Percentiles rank a stretch among this genome's conserved stretches.
Conservation (phyloP, 2,797 vertebrate species). For the Hypotaenidia okinawae region DNA sequence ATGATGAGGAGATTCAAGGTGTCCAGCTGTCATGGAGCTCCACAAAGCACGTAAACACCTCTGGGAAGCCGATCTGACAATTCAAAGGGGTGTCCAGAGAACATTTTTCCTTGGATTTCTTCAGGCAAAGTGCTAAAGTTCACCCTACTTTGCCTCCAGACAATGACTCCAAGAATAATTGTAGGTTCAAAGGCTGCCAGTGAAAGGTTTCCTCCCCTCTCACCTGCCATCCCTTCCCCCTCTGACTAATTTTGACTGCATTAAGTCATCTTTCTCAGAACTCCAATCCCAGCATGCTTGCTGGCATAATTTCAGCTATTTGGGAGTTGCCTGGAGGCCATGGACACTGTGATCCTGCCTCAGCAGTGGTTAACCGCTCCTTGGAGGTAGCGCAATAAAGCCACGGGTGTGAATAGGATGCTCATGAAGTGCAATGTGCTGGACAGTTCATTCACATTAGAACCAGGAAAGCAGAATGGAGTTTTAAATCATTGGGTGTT, state of each 20-base stretch:
- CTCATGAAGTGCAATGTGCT: not conserved
- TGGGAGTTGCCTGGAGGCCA: not conserved
- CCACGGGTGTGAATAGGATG: rapidly evolving
- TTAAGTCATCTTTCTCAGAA: not conserved
- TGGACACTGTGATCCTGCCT: not conserved
- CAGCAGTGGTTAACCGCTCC: not conserved
- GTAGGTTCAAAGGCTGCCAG: not conserved
- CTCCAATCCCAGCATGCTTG: not conserved
- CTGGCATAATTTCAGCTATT: not conserved
- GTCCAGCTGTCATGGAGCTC: not conserved
- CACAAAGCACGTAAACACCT: not conserved
- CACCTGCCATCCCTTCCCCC: not conserved
- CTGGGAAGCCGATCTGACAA: not conserved
- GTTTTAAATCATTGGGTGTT: rapidly evolving
- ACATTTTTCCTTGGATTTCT: not conserved
- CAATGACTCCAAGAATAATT: not conserved
- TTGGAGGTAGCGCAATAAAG: not conserved
- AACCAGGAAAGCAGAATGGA: not conserved
- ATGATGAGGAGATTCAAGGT: not conserved
- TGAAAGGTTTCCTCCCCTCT: not conserved
- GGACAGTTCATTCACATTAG: not conserved
- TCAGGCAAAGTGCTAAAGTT: not conserved
- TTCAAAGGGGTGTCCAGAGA: not conserved
- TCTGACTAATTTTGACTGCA: not conserved
- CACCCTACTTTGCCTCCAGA: not conserved